Percentiles rank a stretch among this genome's conserved stretches.
Evolutionary conservation across 2,113 vertebrate genomes (phyloP).

Genomic region (Aix galericulata): DNA sequence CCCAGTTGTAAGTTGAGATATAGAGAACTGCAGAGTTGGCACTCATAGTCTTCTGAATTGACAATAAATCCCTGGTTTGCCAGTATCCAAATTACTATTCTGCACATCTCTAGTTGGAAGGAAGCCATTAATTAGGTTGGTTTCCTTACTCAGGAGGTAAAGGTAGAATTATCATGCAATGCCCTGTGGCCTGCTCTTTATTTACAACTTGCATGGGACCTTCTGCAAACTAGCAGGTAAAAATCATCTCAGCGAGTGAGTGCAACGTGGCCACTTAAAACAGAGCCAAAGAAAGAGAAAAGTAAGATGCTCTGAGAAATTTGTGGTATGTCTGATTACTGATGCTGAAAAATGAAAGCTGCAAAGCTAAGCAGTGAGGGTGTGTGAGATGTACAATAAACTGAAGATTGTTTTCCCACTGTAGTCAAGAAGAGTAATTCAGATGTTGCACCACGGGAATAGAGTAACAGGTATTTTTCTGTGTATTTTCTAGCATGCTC

Average conservation of each 20-base stretch:
- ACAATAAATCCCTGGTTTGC: conserved; percentile 49
- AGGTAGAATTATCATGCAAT: conserved; percentile 5
- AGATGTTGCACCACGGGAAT: not conserved
- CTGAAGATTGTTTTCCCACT: not conserved
- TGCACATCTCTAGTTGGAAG: not conserved
- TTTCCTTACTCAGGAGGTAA: not conserved
- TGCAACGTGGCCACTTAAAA: not conserved
- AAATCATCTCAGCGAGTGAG: not conserved
- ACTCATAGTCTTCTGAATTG: not conserved
- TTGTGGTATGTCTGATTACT: not conserved
- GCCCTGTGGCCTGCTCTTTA: not conserved
- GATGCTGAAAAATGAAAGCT: not conserved
- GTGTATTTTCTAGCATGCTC: not conserved
- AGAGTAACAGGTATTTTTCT: not conserved
- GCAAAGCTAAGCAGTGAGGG: not conserved
- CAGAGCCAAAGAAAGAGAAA: not conserved
- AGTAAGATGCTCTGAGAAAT: not conserved
- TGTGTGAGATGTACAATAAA: not conserved
- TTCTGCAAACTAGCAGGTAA: not conserved
- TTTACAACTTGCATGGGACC: not conserved
- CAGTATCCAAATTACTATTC: conserved; percentile 3
- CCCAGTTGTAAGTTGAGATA: conserved; percentile 46
- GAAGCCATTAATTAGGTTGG: conserved; percentile 43
- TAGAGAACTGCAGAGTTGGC: conserved; percentile 54
- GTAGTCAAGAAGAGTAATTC: not conserved